Base-by-base conservation (phyloP, 2,113 vertebrate genomes). In the Stercorarius parasiticus region DNA sequence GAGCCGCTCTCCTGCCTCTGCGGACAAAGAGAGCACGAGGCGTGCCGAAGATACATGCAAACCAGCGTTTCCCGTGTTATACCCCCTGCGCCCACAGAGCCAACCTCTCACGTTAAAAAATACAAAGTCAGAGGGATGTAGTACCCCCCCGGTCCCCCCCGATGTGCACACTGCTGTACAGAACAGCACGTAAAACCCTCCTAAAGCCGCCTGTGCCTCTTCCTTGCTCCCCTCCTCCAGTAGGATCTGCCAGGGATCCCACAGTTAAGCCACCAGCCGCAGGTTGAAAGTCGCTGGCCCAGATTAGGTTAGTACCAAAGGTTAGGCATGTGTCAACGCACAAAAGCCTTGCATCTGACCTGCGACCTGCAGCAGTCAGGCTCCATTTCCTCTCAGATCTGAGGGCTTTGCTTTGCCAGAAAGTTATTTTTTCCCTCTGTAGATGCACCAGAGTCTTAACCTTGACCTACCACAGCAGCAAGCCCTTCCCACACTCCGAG, bases 251-350 rank as follows among this genome's bases (percentile, higher is more conserved):
- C 43, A 21, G 22, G 85, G 58, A 34, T 8, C 38, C 65, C 81
- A 3, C 11, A 1, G 53, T 3, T 2, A 3, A 55, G 55, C 20
- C 50, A 0, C 13, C 3, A 71, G 0, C 3, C 11, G 0, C 15
- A 3, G 67, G 82, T 15, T 26, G 70, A 36, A 4, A 59, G 79
- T 6, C 15, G 0, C 15, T 21, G 88, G 76, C 83, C 64, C 7
- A 9, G 26, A 3, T 20, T 10, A 19, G 64, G 77, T 45, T 32
- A 0, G 43, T 6, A 40, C 69, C 22, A 8, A 4, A 26, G 43
- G 12, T n/a, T 21, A 11, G 17, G 56, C 26, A 3, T 5, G 19
- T 32, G 52, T 17, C 17, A 6, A 5, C 3, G 67, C 49, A 40
- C 83, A 17, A 64, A 7, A 82, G 49, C 62, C 43, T 4, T 6